phyloP scores from a whole-genome alignment of 1,140 invertebrate genomes.

The Lucilia sericata region DNA sequence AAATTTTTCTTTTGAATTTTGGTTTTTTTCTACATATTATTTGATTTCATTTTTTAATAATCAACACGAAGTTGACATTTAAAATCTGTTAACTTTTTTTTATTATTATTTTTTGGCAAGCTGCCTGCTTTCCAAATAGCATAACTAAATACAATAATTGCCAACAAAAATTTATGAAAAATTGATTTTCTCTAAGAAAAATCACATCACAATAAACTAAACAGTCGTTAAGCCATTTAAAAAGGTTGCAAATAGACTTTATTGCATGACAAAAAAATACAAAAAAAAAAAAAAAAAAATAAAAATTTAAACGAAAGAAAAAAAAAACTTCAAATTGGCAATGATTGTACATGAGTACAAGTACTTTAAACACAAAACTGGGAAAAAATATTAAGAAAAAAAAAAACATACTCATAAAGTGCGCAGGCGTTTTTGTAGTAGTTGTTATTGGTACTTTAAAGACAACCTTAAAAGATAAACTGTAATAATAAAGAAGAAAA shows the following conservation, averaged over 20 bases:
- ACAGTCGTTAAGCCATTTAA: constrained; percentile 37
- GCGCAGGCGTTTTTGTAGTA: constrained; percentile 37
- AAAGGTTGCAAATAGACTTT: constrained; percentile 37
- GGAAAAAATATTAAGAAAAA: not conserved
- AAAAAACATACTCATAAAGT: constrained; percentile 26
- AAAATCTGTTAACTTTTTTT: not conserved
- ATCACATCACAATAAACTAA: constrained; percentile 27
- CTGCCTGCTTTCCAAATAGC: not conserved
- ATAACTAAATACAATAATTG: constrained; percentile 40
- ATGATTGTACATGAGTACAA: constrained; percentile 25
- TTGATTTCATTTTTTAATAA: not conserved
- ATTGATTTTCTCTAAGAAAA: constrained; percentile 34
- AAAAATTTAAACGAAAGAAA: not conserved
- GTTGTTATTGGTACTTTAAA: constrained; percentile 36
- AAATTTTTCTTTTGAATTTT: no score
- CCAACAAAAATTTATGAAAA: constrained; percentile 29
- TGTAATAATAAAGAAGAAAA: constrained; percentile 28
- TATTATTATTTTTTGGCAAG: no score
- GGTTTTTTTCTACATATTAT: no score
- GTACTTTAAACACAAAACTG: constrained; percentile 20
- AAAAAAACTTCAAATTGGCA: constrained; percentile 25
- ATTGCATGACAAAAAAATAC: constrained; percentile 36
- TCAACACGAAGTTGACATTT: constrained; percentile 42
- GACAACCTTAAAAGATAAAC: constrained; percentile 42
- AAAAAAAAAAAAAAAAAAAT: not conserved